Percentiles rank a stretch among this genome's conserved stretches.
These are phyloP conservation scores for Aphidoletes aphidimyza DNA, from an alignment of 2,888 invertebrate genomes.

Conservation along the genomic window DNA sequence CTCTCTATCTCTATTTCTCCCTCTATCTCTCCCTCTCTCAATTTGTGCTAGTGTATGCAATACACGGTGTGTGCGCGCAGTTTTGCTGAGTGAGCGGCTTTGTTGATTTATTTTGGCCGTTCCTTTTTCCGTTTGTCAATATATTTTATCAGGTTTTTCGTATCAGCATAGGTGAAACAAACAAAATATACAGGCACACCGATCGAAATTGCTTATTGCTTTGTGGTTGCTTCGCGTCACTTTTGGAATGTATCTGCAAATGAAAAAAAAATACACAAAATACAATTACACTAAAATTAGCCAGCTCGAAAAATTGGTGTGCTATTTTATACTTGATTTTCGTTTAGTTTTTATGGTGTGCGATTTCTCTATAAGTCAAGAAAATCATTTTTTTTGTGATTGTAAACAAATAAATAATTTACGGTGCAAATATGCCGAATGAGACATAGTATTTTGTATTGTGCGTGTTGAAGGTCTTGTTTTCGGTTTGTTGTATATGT, in stretches of 20 bases:
- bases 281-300: too few relatives aligned
- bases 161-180: neutral
- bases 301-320: neutral
- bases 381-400: neutral
- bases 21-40: too few relatives aligned
- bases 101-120: neutral
- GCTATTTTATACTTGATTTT: neutral
- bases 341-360: neutral
- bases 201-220: slow-evolving; percentile 31
- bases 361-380: slow-evolving; percentile 1
- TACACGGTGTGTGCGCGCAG: neutral
- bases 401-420: neutral
- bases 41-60: neutral
- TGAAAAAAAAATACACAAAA: neutral
- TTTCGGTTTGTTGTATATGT: neutral
- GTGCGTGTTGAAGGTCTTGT: neutral
- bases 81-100: neutral
- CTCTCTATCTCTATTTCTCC: too few relatives aligned
- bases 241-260: slow-evolving; percentile 26
- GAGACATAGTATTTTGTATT: too few relatives aligned
- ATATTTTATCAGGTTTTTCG: neutral
- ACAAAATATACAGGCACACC: too few relatives aligned
- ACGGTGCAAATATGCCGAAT: neutral
- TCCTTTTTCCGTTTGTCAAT: neutral
- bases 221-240: neutral